Evolutionary conservation across 2,888 invertebrate genomes (phyloP), one percentile per base, ranked within the genome.

Genomic region (Odontocerum albicorne): DNA sequence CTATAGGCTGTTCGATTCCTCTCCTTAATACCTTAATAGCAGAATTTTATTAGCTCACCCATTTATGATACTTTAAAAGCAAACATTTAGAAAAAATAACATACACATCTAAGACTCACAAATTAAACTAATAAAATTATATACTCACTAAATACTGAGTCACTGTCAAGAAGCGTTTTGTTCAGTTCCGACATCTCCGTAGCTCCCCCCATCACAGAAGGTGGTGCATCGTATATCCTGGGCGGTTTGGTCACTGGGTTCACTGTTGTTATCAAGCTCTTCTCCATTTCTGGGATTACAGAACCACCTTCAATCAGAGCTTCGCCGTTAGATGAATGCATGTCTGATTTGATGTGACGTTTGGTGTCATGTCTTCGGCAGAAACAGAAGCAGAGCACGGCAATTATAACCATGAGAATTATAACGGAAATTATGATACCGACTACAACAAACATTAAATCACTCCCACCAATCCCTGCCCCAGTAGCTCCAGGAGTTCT

Each of bases 191-290:
- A 88, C 73, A 89, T 86, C 72, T 92, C 91, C 4, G 90, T 90
- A 13, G 83, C 87, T 49, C 87, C 88, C 60, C 84, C 85, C 46
- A 82, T 83, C 16, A 86, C 83, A 4, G 87, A 85, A 8, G 82
- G 80, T 16, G 88, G 87, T 50, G 82, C 83, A 56, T 90, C 90
- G 62, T 87, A 88, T 57, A 90, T 79, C 43, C 91, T 76, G 3
- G 90, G 90, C 0, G 91, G 90, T 66, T 92, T 92, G 55, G 88
- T 87, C 13, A 92, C 87, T 0, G 91, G 91, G 72, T 92, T 91
- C 20, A 91, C 89, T 46, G 90, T 88, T 2, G 89, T 88, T 61
- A 92, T 86, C 43, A 92, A 73, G 60, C 90, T 88, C 70, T 92
- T 92, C 68, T 91, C 90, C 79, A 91, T 90, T 67, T 92, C 92